Evolutionary conservation across 2,888 invertebrate species (phyloP).

Genomic region (Proisotoma minuta): DNA sequence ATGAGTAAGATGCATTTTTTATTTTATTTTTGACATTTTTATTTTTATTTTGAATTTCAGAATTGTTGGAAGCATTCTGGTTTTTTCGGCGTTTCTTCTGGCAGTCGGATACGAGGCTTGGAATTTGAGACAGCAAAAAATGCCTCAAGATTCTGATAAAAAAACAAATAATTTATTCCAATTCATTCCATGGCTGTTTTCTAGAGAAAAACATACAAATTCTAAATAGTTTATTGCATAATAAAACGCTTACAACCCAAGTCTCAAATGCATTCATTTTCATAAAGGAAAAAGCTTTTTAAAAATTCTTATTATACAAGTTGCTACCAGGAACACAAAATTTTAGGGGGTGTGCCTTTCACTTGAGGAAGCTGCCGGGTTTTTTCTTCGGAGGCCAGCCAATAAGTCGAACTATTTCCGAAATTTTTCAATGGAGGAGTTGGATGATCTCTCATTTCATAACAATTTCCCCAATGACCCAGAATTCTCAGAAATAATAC

Average conservation of each 20-base stretch:
- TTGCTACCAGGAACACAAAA: too few species aligned
- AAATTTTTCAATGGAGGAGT: too few species aligned
- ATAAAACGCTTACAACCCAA: too few species aligned
- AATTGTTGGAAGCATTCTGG: slow-evolving; percentile 21
- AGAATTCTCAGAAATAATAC: slow-evolving; percentile 78
- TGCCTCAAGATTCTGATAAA: not conserved
- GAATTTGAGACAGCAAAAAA: not conserved
- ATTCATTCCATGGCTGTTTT: slow-evolving; percentile 29
- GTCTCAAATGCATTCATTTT: too few species aligned
- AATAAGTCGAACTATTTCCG: too few species aligned
- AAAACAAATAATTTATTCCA: slow-evolving; percentile 14
- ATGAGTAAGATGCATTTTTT: slow-evolving; percentile 16
- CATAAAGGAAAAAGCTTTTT: too few species aligned
- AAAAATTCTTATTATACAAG: too few species aligned
- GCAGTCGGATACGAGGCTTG: slow-evolving; percentile 22
- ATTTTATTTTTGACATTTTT: not conserved
- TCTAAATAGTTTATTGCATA: too few species aligned
- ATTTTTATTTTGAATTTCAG: slow-evolving; percentile 14
- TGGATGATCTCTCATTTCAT: too few species aligned
- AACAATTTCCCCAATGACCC: slow-evolving; percentile 75
- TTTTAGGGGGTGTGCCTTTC: too few species aligned
- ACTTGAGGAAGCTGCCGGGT: too few species aligned
- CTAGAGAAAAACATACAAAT: slow-evolving; percentile 6
- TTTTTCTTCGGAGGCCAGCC: too few species aligned
- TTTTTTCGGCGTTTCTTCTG: slow-evolving; percentile 22